Evolutionary conservation across 1,140 invertebrate genomes (phyloP), one percentile per base, ranked within the genome.

Genomic region (Trialeurodes vaporariorum): DNA sequence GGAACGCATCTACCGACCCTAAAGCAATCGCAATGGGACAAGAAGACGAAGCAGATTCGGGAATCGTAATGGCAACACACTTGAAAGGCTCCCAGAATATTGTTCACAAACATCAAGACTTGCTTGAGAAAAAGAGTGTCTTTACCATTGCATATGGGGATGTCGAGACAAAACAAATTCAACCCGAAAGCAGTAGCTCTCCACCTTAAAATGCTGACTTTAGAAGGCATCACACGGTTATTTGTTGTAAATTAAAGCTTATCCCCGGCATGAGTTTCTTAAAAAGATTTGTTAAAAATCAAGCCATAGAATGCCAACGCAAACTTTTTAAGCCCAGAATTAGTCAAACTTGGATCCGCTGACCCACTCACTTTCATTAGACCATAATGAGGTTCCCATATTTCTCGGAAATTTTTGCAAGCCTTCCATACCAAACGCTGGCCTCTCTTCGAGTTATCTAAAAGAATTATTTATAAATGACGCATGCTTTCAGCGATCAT

Each of bases 121-220:
- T 93, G 68, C 83, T 93, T 25, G 91, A 94, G 72, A 94, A 94
- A 79, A 94, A 94, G 74, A 94, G 92, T 75, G 86, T 95, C n/a
- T 95, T 94, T 73, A 93, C 92, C 0, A 94, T 95, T 71, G 91
- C 92, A 1, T 95, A 94, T 74, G 90, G 91, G 74, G 91, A 93
- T 74, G 89, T 94, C 72, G 83, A 86, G 61, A 87, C 86, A 0
- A 82, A 82, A 60, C 83, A 86, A 66, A 74, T 86, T 5, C 77
- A 83, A 58, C 78, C 84, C 0, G 82, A 85, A 66, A 83, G 81
- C 71, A 76, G 76, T 27, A 79, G 82, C 5, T 79, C 82, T 2
- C 76, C 80, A 59, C 13, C 64, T 22, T 65, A 58, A 65, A 58
- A 49, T 49, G 5, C 34, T 9, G 34, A 49, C n/a, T n/a, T n/a